Percentiles rank a stretch among this genome's conserved stretches.
phyloP scores from a whole-genome alignment of 2,888 invertebrate species.

The Prosopocoilus inquinatus region DNA sequence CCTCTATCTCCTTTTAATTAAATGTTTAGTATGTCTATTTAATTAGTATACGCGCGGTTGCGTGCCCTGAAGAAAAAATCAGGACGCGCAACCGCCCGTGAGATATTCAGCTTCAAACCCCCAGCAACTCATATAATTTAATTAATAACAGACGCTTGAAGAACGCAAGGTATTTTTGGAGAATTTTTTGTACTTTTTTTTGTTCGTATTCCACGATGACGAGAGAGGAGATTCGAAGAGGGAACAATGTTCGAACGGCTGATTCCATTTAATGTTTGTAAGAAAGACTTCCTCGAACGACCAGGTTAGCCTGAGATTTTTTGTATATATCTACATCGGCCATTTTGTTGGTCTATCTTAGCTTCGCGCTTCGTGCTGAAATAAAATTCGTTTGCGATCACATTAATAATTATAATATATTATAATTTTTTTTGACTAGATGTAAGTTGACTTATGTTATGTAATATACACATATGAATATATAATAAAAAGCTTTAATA shows the following conservation, averaged over 20 bases:
- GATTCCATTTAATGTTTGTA: conserved; percentile 30
- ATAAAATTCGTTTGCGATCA: conserved; percentile 8
- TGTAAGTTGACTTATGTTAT: conserved; percentile 31
- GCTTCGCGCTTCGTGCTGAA: conserved; percentile 20
- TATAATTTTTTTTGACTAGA: conserved; percentile 31
- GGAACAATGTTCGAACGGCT: conserved; percentile 39
- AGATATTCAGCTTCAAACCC: conserved; percentile 15
- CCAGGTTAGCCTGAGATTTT: conserved; percentile 46
- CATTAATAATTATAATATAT: conserved; percentile 14
- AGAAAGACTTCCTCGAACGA: conserved; percentile 45
- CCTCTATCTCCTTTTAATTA: conserved; percentile 11
- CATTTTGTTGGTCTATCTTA: conserved; percentile 31
- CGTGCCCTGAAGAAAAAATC: too few relatives aligned
- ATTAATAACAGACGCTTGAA: conserved; percentile 31
- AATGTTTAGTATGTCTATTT: conserved; percentile 7
- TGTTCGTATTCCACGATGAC: conserved; percentile 20
- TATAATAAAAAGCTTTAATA: conserved; percentile 25
- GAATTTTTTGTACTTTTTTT: conserved; percentile 18
- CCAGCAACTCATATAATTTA: neutral
- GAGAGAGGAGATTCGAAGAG: conserved; percentile 30
- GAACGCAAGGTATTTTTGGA: conserved; percentile 30
- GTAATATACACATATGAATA: conserved; percentile 15
- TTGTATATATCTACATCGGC: conserved; percentile 49
- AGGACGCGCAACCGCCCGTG: too few relatives aligned
- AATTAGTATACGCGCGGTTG: too few relatives aligned